These are phyloP conservation scores for Catostomus latipinnis DNA, from an alignment of 2,797 vertebrate genomes.

Conservation along the genomic window DNA sequence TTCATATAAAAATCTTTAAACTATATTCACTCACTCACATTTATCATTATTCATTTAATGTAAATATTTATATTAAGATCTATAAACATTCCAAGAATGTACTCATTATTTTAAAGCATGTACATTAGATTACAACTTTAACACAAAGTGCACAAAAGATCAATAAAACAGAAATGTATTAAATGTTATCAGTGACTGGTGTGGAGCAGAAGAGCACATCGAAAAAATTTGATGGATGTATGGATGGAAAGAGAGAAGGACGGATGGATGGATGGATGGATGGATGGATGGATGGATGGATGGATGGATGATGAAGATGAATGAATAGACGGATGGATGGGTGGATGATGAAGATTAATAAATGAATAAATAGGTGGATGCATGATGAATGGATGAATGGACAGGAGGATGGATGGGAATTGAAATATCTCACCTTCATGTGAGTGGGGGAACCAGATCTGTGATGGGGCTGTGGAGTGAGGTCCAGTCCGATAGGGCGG, in stretches of 20 bases:
- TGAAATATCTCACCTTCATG: conserved; percentile 87
- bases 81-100: conserved; percentile 34
- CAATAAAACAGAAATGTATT: neutral
- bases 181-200: conserved; percentile 31
- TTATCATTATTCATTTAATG: neutral
- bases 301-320: neutral
- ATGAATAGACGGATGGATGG: neutral
- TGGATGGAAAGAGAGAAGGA: conserved; percentile 20
- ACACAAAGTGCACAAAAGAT: neutral
- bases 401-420: conserved; percentile 4
- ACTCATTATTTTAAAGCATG: neutral
- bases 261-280: conserved; percentile 14
- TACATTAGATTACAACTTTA: conserved; percentile 2
- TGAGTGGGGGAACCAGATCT: conserved; percentile 96
- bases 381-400: neutral
- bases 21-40: conserved; percentile 16
- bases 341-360: conserved; percentile 18
- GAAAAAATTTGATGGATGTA: neutral
- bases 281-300: conserved; percentile 15
- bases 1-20: conserved; percentile 25
- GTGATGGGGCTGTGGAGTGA: conserved; percentile 86
- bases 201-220: conserved; percentile 19
- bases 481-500: conserved; percentile 87
- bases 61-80: conserved; percentile 21
- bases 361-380: conserved; percentile 1